Base-by-base conservation (phyloP, 2,888 invertebrate genomes). In the Uloborus plumipes region DNA sequence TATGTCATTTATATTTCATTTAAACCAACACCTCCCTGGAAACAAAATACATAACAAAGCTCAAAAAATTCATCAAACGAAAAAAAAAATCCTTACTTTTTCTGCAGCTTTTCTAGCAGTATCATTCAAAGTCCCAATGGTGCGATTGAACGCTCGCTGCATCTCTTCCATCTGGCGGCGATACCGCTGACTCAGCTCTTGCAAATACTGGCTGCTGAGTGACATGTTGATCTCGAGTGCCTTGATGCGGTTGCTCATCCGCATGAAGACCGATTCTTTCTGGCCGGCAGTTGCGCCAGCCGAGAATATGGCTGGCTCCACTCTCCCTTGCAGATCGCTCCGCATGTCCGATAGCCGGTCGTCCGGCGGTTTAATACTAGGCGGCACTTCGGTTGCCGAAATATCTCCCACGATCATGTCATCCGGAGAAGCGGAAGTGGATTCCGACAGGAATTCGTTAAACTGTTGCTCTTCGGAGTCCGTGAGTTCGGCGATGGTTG, bases 151-250 rank as follows among this genome's bases (percentile, higher is more conserved):
- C 55, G 88, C 87, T 67, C 84, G 90, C 89, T 97, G 96, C 92
- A 97, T 94, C 88, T 98, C 98, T 89, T 98, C 98, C 69, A 97
- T 97, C 90, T 98, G 98, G 87, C 95, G 96, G 88, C 97, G 97
- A 90, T 98, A 99, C 18, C 97, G 92, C 76, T 95, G 93, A 89
- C 98, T 98, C 86, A 99, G 90, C 89, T 99, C 98, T 89, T 98
- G 98, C 86, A 99, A 91, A 89, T 99, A 99, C 89, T 98, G 97
- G 83, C 95, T 95, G 86, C 97, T 98, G 58, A 99, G 91, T 16
- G 98, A 97, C 93, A 99, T 96, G 90, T 99, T 99, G 86, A 95
- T 92, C 90, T 99, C 99, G 86, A 99, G 91, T 70, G 95, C 94
- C 93, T 97, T 97, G 78, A 99, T 96, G 88, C 98, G 93, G 89